These are phyloP conservation scores for Prunella himalayana DNA, from an alignment of 2,113 vertebrate genomes.

Conservation along the genomic window DNA sequence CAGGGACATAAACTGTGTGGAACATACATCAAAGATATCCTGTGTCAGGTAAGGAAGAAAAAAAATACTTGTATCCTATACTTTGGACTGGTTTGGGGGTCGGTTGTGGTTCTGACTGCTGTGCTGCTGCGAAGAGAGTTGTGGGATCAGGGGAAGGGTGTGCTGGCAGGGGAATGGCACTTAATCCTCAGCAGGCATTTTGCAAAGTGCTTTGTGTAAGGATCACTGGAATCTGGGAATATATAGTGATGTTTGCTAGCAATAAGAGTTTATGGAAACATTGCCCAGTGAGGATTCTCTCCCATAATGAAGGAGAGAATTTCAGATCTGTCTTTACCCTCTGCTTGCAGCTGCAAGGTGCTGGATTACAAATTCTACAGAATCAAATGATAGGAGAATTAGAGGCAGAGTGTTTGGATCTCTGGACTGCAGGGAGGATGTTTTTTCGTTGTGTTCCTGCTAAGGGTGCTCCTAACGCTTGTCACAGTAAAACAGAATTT, in stretches of 20 bases:
- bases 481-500: background rate
- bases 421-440: background rate
- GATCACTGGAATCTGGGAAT: background rate
- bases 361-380: background rate
- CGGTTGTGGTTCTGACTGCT: background rate
- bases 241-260: background rate
- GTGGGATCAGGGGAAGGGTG: background rate
- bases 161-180: background rate
- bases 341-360: background rate
- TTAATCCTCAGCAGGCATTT: background rate
- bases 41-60: conserved; percentile 81
- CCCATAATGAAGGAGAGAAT: background rate
- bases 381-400: background rate
- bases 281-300: background rate
- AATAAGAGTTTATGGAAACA: background rate
- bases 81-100: background rate
- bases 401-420: background rate
- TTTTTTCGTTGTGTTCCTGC: background rate
- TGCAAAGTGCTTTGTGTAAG: background rate
- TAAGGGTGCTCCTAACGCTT: background rate
- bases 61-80: background rate
- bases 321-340: background rate
- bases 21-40: conserved; percentile 77
- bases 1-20: conserved; percentile 66
- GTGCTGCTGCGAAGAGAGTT: background rate